Conservation (phyloP, 2,797 vertebrate species). For the Neostethus bicornis region DNA sequence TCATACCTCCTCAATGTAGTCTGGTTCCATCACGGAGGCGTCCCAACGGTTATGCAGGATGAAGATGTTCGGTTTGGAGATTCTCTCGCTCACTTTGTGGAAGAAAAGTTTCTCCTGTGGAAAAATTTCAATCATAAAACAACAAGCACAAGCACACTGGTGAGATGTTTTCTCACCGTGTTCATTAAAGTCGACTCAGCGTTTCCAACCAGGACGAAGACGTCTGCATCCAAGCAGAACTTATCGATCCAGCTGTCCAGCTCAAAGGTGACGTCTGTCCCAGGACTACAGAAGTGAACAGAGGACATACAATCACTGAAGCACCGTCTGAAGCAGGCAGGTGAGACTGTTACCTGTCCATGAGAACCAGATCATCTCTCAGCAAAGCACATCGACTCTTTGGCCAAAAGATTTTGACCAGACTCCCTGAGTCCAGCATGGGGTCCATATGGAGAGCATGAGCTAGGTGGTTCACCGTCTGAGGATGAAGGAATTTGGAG, state of each 20-base stretch:
- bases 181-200: slow-evolving; percentile 96
- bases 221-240: slow-evolving; percentile 94
- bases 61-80: slow-evolving; percentile 94
- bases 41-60: slow-evolving; percentile 94
- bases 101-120: slow-evolving; percentile 95
- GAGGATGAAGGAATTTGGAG: slow-evolving; percentile 9
- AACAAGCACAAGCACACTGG: too few species aligned
- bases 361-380: slow-evolving; percentile 92
- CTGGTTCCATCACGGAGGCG: slow-evolving; percentile 90
- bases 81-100: slow-evolving; percentile 91
- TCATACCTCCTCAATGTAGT: slow-evolving; percentile 90
- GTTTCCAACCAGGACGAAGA: slow-evolving; percentile 94
- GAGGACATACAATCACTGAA: too few species aligned
- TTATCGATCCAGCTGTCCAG: slow-evolving; percentile 96
- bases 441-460: slow-evolving; percentile 95
- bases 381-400: slow-evolving; percentile 91
- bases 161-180: slow-evolving; percentile 83
- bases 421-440: slow-evolving; percentile 88
- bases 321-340: too few species aligned
- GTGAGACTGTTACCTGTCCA: slow-evolving; percentile 85
- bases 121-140: not conserved
- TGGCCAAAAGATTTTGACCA: slow-evolving; percentile 94
- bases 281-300: slow-evolving; percentile 77
- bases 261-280: slow-evolving; percentile 92
- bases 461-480: slow-evolving; percentile 95